These are phyloP conservation scores for Hydra vulgaris DNA, from an alignment of 30 jellyfish, hydroid and myxozoan genomes.

Conservation along the genomic window DNA sequence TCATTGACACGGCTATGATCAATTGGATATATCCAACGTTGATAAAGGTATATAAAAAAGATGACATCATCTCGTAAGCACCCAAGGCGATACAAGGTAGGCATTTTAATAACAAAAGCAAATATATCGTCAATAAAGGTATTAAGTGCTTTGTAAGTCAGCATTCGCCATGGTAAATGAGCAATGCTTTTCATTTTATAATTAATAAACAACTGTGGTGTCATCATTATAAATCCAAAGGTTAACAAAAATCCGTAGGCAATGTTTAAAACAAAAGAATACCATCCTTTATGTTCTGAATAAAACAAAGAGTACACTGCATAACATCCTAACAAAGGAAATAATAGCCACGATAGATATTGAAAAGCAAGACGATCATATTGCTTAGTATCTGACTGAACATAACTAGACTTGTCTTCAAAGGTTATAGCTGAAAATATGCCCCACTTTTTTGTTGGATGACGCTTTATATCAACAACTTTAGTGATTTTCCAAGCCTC, in stretches of 20 bases:
- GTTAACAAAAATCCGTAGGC: conserved; percentile 89
- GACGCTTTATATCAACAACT: conserved; percentile 72
- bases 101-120: conserved; percentile 98
- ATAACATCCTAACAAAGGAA: conserved; percentile 89
- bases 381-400: conserved; percentile 64
- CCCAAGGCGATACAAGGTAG: conserved; percentile 90
- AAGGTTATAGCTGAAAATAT: conserved; percentile 70
- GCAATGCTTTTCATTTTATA: conserved; percentile 97
- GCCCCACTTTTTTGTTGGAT: conserved; percentile 59
- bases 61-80: conserved; percentile 94
- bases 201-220: conserved; percentile 94
- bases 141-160: conserved; percentile 92
- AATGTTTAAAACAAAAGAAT: conserved; percentile 79
- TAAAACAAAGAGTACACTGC: conserved; percentile 80
- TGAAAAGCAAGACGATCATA: conserved; percentile 90
- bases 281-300: conserved; percentile 98
- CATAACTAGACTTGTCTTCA: conserved; percentile 79
- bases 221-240: conserved; percentile 97
- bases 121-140: conserved; percentile 94
- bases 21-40: conserved; percentile 83
- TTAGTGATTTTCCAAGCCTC: conserved; percentile 95
- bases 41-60: conserved; percentile 81
- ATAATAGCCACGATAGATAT: conserved; percentile 72
- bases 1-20: conserved; percentile 81
- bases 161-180: conserved; percentile 98